Percentiles rank a stretch among this genome's conserved stretches.
phyloP scores from a whole-genome alignment of 1,140 invertebrate genomes.

The Hylyphantes graminicola region DNA sequence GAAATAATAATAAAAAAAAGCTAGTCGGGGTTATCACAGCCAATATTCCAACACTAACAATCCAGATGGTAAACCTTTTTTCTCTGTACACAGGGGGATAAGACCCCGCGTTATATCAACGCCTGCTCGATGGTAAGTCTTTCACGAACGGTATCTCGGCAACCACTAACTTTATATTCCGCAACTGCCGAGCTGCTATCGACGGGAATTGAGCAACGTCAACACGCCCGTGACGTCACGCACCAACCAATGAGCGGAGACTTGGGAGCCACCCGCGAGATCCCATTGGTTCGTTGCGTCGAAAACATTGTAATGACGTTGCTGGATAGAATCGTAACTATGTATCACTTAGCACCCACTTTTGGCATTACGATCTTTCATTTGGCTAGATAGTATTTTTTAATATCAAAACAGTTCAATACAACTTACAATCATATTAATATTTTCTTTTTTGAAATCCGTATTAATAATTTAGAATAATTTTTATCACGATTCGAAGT shows the following conservation, averaged over 20 bases:
- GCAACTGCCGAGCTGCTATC: constrained; percentile 22
- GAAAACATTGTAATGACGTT: neutral
- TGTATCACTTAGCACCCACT: no score
- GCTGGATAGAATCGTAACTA: no score
- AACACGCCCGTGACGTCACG: constrained; percentile 54
- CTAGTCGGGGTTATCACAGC: constrained; percentile 41
- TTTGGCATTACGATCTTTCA: no score
- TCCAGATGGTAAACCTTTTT: constrained; percentile 58
- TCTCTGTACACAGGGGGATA: constrained; percentile 33
- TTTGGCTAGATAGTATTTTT: no score
- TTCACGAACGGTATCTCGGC: constrained; percentile 5
- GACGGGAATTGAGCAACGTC: constrained; percentile 22
- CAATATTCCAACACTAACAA: constrained; percentile 19
- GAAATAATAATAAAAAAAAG: constrained; percentile 27
- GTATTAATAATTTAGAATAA: no score
- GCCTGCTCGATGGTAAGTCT: neutral
- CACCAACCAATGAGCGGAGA: constrained; percentile 23
- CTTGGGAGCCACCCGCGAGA: neutral
- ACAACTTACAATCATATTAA: no score
- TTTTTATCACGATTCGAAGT: no score
- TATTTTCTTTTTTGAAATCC: no score
- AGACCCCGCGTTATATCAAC: constrained; percentile 11
- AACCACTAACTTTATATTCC: constrained; percentile 57
- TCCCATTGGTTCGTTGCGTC: constrained; percentile 13
- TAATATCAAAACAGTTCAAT: no score